Evolutionary conservation across 1,140 invertebrate species (phyloP), one percentile per base, ranked within the genome.

Genomic region (Drosophila littoralis): DNA sequence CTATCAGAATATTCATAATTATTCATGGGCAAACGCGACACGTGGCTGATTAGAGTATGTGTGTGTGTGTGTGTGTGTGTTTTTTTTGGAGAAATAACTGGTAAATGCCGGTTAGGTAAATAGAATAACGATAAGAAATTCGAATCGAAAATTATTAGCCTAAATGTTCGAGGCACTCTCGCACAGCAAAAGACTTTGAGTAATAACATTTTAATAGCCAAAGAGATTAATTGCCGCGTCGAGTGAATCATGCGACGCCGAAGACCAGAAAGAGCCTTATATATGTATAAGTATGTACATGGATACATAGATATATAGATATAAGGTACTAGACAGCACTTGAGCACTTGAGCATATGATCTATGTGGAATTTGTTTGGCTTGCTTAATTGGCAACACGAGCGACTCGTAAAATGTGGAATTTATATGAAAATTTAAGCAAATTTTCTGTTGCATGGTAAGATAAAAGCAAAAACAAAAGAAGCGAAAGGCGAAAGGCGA

Each of bases 131-230:
- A 61, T 60, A 65, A 65, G 55, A 40, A 58, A 33, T 13, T 36
- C 9, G n/a, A 48, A 66, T 60, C 12, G 9, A 22, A 48, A 67
- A 67, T 60, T 33, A 68, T 68, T 65, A 50, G 45, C 52, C 22
- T 33, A 57, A 55, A 40, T 48, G 54, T 17, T 45, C 59, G 4
- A 28, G 22, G 51, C 13, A 7, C 12, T n/a, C 28, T 17, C 15
- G 10, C 12, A 9, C 12, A 32, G 35, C 7, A 12, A 33, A 57
- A 52, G 59, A 78, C 79, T 66, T 88, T 88, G 83, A 82, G 66
- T 82, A 86, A 86, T 86, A 86, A 86, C 73, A 83, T 83, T 88
- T 89, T 83, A 83, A 88, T 88, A 69, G 65, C 79, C 77, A 67
- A 66, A 71, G 66, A 89, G 80, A 83, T 80, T 88, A 88, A 88